A percentile compares a stretch with the other conserved stretches of the same genome.
Evolutionary conservation across 2,888 invertebrate genomes (phyloP).

Genomic region (Lycophotia porphyrea): DNA sequence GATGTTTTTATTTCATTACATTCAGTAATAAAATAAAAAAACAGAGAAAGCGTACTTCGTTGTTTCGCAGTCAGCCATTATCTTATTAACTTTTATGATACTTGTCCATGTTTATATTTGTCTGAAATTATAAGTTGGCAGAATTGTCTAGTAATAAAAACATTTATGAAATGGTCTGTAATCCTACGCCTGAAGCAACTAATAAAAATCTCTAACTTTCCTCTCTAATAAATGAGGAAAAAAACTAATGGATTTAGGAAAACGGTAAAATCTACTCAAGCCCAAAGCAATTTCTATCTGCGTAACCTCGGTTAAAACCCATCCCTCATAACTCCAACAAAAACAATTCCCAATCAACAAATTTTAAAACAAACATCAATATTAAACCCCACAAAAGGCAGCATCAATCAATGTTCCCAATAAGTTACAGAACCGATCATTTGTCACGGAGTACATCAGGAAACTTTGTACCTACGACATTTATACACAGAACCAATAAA

Average conservation of each 20-base stretch:
- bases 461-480: constrained; percentile 59
- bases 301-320: not conserved
- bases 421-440: constrained; percentile 57
- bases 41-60: constrained; percentile 25
- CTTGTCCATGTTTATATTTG: constrained; percentile 13
- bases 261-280: not conserved
- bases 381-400: constrained; percentile 37
- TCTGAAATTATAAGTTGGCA: constrained; percentile 1
- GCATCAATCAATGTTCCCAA: constrained; percentile 56
- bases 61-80: constrained; percentile 20
- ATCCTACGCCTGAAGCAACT: not conserved
- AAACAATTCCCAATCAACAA: constrained; percentile 30
- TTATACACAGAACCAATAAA: constrained; percentile 63
- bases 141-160: not conserved
- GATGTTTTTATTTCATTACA: constrained; percentile 50
- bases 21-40: too few species aligned
- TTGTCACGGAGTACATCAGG: constrained; percentile 50
- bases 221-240: not conserved
- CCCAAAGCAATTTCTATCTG: not conserved
- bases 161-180: not conserved
- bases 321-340: constrained; percentile 22
- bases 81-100: constrained; percentile 40
- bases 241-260: not conserved
- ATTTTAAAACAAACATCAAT: constrained; percentile 50
- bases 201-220: not conserved